phyloP scores from a whole-genome alignment of 1,140 invertebrate species.

The Trypoxylus dichotomus region DNA sequence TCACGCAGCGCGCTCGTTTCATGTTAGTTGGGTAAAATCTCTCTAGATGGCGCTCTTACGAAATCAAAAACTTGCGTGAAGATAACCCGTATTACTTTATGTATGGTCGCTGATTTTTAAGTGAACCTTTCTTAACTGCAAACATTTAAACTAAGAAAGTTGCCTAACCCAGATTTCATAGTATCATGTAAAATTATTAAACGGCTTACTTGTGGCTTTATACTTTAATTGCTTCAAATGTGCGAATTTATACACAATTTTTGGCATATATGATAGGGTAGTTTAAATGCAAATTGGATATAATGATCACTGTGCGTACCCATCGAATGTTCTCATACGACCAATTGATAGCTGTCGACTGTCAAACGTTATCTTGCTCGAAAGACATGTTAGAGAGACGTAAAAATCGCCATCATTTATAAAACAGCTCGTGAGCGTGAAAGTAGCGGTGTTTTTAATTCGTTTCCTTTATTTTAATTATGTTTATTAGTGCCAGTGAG shows the following conservation, averaged over 20 bases:
- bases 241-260: neutral
- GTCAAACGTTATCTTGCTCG: slow-evolving; percentile 10
- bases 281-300: neutral
- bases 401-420: slow-evolving; percentile 30
- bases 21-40: no score
- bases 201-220: no score
- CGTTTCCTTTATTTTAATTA: slow-evolving; percentile 37
- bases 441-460: slow-evolving; percentile 27
- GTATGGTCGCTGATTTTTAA: no score
- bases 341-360: neutral
- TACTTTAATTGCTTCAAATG: neutral
- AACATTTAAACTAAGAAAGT: no score
- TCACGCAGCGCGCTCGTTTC: no score
- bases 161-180: no score
- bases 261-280: neutral
- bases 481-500: slow-evolving; percentile 42
- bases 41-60: no score
- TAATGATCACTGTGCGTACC: neutral
- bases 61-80: no score
- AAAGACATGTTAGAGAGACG: slow-evolving; percentile 28
- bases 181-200: no score
- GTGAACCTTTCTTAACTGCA: no score
- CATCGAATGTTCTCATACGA: no score
- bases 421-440: slow-evolving; percentile 14
- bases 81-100: no score